These are phyloP conservation scores for Eidolon helvum DNA, from an alignment of 2,113 vertebrate genomes.

Conservation along the genomic window DNA sequence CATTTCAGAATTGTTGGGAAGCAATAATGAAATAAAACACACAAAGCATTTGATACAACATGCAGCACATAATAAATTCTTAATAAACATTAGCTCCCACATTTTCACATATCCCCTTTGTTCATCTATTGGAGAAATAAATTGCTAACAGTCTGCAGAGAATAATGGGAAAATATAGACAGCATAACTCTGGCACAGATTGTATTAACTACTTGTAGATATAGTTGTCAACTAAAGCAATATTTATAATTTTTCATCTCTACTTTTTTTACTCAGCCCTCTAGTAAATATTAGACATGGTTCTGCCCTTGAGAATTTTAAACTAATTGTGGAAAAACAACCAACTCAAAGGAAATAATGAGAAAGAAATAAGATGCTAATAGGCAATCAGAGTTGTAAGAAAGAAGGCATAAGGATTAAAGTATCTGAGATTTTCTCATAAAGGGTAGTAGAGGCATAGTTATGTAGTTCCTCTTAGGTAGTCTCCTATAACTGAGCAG, in stretches of 20 bases:
- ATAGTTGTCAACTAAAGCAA: neutral
- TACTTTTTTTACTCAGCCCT: neutral
- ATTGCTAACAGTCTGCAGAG: neutral
- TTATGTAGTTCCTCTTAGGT: neutral
- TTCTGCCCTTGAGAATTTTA: neutral
- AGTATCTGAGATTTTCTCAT: neutral
- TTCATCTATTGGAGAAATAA: neutral
- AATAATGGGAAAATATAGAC: neutral
- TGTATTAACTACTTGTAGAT: neutral
- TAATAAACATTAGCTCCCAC: neutral
- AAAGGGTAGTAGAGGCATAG: neutral
- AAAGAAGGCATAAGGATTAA: neutral
- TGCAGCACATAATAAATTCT: neutral
- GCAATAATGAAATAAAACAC: neutral
- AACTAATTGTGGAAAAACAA: neutral
- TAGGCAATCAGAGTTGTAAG: neutral
- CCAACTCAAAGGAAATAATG: neutral
- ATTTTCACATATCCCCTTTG: neutral
- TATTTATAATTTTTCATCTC: neutral
- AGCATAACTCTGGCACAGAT: neutral
- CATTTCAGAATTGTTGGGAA: neutral
- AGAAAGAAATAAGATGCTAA: neutral
- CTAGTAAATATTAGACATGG: neutral
- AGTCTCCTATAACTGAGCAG: neutral
- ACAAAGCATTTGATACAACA: neutral